Conservation (phyloP, 2,113 vertebrate genomes). For the Catagonus wagneri region DNA sequence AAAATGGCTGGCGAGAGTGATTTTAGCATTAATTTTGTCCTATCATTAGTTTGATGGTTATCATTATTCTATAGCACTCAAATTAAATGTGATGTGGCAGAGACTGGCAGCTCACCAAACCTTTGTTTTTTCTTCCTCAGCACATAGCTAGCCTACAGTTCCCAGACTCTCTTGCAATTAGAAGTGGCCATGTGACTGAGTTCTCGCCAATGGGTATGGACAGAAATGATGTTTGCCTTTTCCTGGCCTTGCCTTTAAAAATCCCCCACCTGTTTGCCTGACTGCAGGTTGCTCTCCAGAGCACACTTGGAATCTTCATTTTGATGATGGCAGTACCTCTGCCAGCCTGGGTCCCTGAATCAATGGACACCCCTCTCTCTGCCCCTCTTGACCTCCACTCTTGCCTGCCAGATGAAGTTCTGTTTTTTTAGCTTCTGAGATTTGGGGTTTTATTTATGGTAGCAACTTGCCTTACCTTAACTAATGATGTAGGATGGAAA, state of each 20-base stretch:
- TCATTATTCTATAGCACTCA: background rate
- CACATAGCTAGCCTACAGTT: background rate
- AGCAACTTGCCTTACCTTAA: background rate
- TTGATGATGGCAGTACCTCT: background rate
- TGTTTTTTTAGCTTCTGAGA: background rate
- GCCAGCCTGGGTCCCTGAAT: background rate
- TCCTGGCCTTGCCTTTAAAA: background rate
- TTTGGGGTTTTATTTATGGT: background rate
- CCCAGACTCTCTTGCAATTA: background rate
- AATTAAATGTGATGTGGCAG: background rate
- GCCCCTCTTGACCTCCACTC: background rate
- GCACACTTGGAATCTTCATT: background rate
- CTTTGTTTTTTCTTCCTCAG: constrained; percentile 1
- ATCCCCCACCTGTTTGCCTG: background rate
- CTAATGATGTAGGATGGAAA: background rate
- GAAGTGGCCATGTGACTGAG: background rate
- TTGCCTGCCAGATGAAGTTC: background rate
- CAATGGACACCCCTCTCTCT: background rate
- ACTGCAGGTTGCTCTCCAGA: background rate
- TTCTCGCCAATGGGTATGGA: background rate
- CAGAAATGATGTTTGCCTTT: background rate
- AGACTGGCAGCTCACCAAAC: background rate
- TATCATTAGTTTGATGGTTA: constrained; percentile 28
- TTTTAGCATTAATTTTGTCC: constrained; percentile 32
- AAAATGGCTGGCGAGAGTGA: background rate